phyloP scores from a whole-genome alignment of 92 coral and sea anemone species.

The Zoanthus sociatus region DNA sequence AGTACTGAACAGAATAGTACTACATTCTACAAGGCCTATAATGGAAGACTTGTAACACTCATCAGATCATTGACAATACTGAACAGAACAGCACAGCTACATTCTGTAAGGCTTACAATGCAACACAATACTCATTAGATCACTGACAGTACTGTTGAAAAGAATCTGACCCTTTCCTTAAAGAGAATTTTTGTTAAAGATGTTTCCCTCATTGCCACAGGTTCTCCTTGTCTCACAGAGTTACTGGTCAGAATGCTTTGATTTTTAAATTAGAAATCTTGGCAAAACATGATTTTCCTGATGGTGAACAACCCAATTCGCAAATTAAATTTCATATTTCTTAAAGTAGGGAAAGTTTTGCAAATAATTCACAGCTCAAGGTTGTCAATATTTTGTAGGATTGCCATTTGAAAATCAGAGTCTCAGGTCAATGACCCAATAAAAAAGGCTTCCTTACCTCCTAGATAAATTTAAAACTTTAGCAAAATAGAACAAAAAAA shows the following conservation, averaged over 20 bases:
- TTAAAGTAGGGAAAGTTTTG: background rate
- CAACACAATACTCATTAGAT: too few species aligned
- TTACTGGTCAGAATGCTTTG: background rate
- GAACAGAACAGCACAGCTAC: too few species aligned
- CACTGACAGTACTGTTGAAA: too few species aligned
- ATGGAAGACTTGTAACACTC: background rate
- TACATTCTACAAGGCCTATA: too few species aligned
- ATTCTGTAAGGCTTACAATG: slow-evolving; percentile 84
- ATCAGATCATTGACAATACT: too few species aligned
- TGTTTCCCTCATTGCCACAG: background rate
- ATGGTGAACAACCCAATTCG: background rate
- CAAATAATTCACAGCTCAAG: background rate
- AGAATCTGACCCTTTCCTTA: background rate
- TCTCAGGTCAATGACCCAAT: too few species aligned
- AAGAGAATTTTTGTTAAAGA: background rate
- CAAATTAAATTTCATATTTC: too few species aligned
- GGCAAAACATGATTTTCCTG: background rate
- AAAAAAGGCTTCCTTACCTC: too few species aligned
- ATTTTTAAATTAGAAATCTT: background rate
- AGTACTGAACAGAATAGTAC: too few species aligned
- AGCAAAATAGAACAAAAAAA: too few species aligned
- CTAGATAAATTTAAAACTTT: too few species aligned
- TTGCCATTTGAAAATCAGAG: background rate
- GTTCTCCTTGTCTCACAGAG: background rate
- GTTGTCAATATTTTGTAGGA: background rate